phyloP scores from a whole-genome alignment of 92 coral and sea anemone genomes.

The Palythoa grandis region DNA sequence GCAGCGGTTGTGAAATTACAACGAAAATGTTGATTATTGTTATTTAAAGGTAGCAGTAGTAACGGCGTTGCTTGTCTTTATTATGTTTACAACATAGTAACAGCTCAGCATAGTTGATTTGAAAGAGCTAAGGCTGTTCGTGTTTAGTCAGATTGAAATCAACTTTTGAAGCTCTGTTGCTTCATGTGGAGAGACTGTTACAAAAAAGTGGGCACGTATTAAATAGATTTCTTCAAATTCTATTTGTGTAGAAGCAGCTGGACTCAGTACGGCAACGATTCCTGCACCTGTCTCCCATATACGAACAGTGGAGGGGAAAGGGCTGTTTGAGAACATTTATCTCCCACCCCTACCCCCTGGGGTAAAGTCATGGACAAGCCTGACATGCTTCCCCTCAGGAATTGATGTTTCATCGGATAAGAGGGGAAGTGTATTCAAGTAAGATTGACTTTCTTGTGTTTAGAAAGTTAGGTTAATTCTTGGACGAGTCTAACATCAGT shows the following conservation, averaged over 20 bases:
- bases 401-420: slow-evolving; percentile 33
- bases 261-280: slow-evolving; percentile 24
- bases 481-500: too few relatives aligned
- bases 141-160: too few relatives aligned
- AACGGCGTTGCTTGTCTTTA: neutral
- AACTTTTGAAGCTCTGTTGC: neutral
- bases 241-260: neutral
- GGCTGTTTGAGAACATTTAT: slow-evolving; percentile 83
- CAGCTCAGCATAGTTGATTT: too few relatives aligned
- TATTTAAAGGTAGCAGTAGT: too few relatives aligned
- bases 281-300: slow-evolving; percentile 77
- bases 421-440: slow-evolving; percentile 60
- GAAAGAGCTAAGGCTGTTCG: too few relatives aligned
- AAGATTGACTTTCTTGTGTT: neutral
- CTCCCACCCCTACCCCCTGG: slow-evolving; percentile 88
- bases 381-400: slow-evolving; percentile 42
- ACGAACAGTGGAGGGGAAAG: slow-evolving; percentile 82
- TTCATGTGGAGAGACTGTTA: neutral
- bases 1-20: too few relatives aligned
- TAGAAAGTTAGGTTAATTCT: too few relatives aligned
- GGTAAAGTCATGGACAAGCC: slow-evolving; percentile 68
- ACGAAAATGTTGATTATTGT: too few relatives aligned
- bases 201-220: neutral
- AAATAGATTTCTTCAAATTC: neutral
- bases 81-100: too few relatives aligned